Conservation (phyloP, 2,113 vertebrate species). For the Rhynchomys soricoides region DNA sequence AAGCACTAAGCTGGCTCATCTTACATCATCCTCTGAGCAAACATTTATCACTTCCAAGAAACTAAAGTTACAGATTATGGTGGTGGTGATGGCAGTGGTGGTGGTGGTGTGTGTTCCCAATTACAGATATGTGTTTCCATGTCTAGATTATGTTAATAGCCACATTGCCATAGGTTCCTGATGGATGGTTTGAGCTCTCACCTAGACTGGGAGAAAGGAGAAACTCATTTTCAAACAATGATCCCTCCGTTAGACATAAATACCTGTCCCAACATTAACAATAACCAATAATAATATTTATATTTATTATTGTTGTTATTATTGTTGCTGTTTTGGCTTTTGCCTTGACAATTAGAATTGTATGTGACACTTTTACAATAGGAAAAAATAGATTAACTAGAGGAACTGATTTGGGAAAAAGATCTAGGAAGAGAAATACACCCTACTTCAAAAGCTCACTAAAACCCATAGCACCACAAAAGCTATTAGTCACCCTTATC, state of each 20-base stretch:
- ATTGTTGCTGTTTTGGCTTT: neutral
- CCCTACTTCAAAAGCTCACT: neutral
- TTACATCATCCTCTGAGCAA: neutral
- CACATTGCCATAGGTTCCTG: neutral
- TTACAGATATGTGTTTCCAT: neutral
- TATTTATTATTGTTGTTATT: neutral
- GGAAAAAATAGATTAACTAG: neutral
- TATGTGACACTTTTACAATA: neutral
- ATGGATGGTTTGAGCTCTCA: neutral
- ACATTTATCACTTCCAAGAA: neutral
- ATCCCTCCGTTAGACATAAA: neutral
- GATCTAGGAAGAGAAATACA: neutral
- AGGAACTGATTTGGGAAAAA: neutral
- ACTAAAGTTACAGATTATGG: neutral
- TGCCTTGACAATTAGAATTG: neutral
- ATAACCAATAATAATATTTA: neutral
- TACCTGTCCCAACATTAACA: neutral
- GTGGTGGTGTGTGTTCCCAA: neutral
- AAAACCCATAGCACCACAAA: neutral
- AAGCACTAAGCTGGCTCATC: neutral
- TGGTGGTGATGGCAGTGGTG: neutral
- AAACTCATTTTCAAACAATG: neutral
- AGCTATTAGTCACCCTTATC: neutral
- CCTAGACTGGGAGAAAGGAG: accelerated
- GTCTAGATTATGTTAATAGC: neutral